Conservation (phyloP, 1,140 invertebrate species). For the Streblospio benedicti region DNA sequence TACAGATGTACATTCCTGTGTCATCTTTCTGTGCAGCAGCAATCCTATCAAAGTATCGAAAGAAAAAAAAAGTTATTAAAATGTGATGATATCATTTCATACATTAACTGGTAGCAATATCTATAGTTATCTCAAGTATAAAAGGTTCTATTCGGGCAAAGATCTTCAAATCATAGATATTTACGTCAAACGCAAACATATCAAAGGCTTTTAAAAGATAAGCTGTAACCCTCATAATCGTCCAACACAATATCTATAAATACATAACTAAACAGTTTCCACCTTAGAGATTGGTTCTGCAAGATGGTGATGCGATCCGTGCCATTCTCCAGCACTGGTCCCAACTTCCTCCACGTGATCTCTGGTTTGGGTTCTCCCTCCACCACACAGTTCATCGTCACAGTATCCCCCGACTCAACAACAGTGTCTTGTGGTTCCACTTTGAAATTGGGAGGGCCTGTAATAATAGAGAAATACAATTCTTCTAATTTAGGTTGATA, state of each 20-base stretch:
- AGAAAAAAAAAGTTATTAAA: not conserved
- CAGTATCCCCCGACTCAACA: constrained; percentile 35
- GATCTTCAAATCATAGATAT: too few relatives aligned
- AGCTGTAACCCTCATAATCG: not conserved
- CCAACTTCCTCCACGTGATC: constrained; percentile 47
- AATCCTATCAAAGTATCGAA: constrained; percentile 31
- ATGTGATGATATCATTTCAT: too few relatives aligned
- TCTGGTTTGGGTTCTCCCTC: constrained; percentile 47
- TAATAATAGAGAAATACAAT: too few relatives aligned
- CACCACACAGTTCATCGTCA: constrained; percentile 45
- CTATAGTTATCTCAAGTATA: too few relatives aligned
- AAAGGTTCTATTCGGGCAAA: too few relatives aligned
- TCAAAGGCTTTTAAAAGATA: not conserved
- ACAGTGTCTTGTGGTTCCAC: constrained; percentile 36
- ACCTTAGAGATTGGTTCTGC: constrained; percentile 46
- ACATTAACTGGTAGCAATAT: too few relatives aligned
- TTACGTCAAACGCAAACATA: too few relatives aligned
- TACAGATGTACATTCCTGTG: constrained; percentile 49
- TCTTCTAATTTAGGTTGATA: too few relatives aligned
- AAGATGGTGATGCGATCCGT: constrained; percentile 37
- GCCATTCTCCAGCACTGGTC: constrained; percentile 21
- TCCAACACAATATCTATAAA: too few relatives aligned
- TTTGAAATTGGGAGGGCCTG: constrained; percentile 40
- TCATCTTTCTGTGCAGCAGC: constrained; percentile 44
- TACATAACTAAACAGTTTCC: too few relatives aligned